Conservation (phyloP, 2,888 invertebrate species). For the Tanytarsus gracilentus region DNA sequence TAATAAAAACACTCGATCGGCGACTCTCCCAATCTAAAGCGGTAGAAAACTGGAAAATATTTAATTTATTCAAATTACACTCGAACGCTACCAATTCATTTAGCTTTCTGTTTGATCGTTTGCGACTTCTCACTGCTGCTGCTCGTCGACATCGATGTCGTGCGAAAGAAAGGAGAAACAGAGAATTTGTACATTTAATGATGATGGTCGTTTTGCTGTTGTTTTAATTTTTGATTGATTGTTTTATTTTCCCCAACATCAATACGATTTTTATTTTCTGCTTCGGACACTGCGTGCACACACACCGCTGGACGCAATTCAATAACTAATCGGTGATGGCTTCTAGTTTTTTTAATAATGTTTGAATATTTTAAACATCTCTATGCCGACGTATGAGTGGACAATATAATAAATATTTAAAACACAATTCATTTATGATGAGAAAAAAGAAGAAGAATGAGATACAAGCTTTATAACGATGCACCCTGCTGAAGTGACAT, state of each 20-base stretch:
- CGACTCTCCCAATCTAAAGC: too few species aligned
- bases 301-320: background rate
- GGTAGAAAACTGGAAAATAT: background rate
- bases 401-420: background rate
- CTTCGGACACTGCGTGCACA: background rate
- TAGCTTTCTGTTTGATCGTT: background rate
- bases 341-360: conserved; percentile 3
- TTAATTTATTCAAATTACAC: conserved; percentile 24
- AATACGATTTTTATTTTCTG: background rate
- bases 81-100: conserved; percentile 18
- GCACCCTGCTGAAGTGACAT: conserved; percentile 21
- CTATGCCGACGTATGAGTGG: too few species aligned
- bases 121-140: background rate
- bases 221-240: conserved; percentile 22
- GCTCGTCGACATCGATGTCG: background rate
- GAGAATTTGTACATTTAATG: too few species aligned
- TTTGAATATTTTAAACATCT: too few species aligned
- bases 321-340: conserved; percentile 14
- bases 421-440: background rate
- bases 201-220: too few species aligned
- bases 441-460: background rate
- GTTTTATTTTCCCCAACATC: conserved; percentile 1
- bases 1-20: background rate
- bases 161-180: background rate
- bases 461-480: conserved; percentile 1